A percentile compares a stretch with the other conserved stretches of the same genome.
phyloP scores from a whole-genome alignment of 1,140 invertebrate genomes.

The Drosophila bocqueti region DNA sequence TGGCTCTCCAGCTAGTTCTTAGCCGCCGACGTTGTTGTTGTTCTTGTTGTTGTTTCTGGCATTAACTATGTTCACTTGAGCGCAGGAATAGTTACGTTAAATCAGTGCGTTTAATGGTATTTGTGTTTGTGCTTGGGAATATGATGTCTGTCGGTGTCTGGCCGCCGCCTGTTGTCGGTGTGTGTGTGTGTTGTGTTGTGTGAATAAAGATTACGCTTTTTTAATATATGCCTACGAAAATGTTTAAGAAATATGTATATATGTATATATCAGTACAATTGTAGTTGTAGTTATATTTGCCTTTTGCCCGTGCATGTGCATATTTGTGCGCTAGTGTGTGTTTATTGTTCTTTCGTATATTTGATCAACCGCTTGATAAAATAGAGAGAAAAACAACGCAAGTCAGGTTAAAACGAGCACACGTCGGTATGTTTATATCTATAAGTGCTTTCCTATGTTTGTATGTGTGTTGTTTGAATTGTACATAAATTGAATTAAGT shows the following conservation, averaged over 20 bases:
- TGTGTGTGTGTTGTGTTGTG: constrained; percentile 20
- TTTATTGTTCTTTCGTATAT: constrained; percentile 74
- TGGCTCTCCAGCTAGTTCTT: constrained; percentile 33
- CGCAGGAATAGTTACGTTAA: constrained; percentile 77
- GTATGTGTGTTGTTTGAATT: constrained; percentile 26
- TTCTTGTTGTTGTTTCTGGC: constrained; percentile 50
- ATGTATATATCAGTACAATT: constrained; percentile 11
- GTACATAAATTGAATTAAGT: constrained; percentile 65
- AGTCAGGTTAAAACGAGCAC: constrained; percentile 42
- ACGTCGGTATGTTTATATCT: constrained; percentile 20
- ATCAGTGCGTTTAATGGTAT: constrained; percentile 68
- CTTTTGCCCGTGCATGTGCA: constrained; percentile 9
- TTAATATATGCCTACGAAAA: constrained; percentile 44
- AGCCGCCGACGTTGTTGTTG: constrained; percentile 31
- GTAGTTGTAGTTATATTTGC: constrained; percentile 29
- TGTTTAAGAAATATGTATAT: constrained; percentile 36
- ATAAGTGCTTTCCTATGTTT: constrained; percentile 27
- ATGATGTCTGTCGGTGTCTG: constrained; percentile 31
- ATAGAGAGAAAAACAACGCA: constrained; percentile 54
- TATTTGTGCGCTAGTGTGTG: constrained; percentile 23
- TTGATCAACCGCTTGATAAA: constrained; percentile 75
- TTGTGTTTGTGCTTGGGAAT: constrained; percentile 32
- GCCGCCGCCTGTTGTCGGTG: constrained; percentile 12
- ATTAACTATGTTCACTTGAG: constrained; percentile 74
- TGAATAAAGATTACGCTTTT: constrained; percentile 47